These are phyloP conservation scores for Melanotaenia boesemani DNA, from an alignment of 2,797 vertebrate genomes.

Conservation along the genomic window DNA sequence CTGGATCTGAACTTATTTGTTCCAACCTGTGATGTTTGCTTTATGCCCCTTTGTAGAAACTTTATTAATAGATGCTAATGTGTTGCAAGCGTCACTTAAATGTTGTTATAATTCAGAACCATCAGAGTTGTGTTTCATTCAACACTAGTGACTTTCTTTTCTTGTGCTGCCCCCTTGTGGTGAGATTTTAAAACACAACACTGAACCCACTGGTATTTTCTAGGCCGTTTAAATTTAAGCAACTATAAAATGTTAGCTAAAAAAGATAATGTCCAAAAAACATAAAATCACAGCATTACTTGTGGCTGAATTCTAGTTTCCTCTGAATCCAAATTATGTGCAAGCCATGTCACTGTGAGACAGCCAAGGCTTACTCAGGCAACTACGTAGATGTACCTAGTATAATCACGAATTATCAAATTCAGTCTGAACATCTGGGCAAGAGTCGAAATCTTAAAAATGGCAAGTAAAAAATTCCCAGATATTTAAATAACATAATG, in stretches of 20 bases:
- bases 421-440: neutral
- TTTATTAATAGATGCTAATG: neutral
- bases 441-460: neutral
- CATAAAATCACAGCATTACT: neutral
- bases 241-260: neutral
- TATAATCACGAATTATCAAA: neutral
- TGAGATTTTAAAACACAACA: constrained; percentile 9
- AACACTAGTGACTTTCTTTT: neutral
- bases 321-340: neutral
- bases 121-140: neutral
- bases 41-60: neutral
- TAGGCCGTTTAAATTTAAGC: neutral
- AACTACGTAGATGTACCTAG: neutral
- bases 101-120: constrained; percentile 9
- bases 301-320: neutral
- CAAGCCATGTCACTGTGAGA: neutral
- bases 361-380: neutral
- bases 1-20: neutral
- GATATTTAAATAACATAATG: neutral
- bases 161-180: constrained; percentile 77
- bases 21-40: neutral
- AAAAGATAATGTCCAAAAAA: constrained; percentile 1
- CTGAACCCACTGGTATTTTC: constrained; percentile 2
- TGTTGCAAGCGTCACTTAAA: neutral
- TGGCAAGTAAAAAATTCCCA: neutral